Evolutionary conservation across 2,888 invertebrate species (phyloP).

Genomic region (Archips crataeganus): DNA sequence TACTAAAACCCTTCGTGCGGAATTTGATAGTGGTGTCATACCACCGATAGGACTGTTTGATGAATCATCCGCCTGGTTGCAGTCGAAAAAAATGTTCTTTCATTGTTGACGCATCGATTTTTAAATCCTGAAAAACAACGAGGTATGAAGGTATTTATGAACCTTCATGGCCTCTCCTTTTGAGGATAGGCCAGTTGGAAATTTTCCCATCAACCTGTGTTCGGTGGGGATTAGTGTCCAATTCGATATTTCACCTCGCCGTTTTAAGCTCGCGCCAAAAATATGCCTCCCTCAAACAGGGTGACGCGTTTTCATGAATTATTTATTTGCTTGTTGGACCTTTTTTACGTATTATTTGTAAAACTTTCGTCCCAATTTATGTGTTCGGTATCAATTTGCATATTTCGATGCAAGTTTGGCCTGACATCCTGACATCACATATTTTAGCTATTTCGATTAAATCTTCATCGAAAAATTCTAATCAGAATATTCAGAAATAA

Average conservation of each 20-base stretch:
- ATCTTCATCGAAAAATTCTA: neutral
- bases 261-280: constrained; percentile 48
- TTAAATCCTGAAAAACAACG: neutral
- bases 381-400: constrained; percentile 23
- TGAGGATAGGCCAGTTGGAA: constrained; percentile 51
- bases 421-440: constrained; percentile 1
- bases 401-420: constrained; percentile 22
- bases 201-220: constrained; percentile 52
- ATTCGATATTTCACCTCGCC: constrained; percentile 47
- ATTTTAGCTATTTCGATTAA: constrained; percentile 9
- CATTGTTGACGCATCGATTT: constrained; percentile 3
- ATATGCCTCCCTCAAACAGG: constrained; percentile 49
- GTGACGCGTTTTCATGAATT: constrained; percentile 42
- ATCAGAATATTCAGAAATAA: neutral
- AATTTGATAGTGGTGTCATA: constrained; percentile 24
- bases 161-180: constrained; percentile 38
- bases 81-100: neutral
- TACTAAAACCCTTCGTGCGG: constrained; percentile 28
- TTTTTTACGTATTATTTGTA: constrained; percentile 29
- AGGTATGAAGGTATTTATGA: constrained; percentile 35
- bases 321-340: constrained; percentile 27
- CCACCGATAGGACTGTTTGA: neutral
- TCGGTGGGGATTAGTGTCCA: constrained; percentile 48
- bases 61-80: neutral
- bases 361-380: constrained; percentile 30